A percentile compares a stretch with the other conserved stretches of the same genome.
Evolutionary conservation across 2,113 vertebrate species (phyloP).

Genomic region (Myotis yumanensis): DNA sequence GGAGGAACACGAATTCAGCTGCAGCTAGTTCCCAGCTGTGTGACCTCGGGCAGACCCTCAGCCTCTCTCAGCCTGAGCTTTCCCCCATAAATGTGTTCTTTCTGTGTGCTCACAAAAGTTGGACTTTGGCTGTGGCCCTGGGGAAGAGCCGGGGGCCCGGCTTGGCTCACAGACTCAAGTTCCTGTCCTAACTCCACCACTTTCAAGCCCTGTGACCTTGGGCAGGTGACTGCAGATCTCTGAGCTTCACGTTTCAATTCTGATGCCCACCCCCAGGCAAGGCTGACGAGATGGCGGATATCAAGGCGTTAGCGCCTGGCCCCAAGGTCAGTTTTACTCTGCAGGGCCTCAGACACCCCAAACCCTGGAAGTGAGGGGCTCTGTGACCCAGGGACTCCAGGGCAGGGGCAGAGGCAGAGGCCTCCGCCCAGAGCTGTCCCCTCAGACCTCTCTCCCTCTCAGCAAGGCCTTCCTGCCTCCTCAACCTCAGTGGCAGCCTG

Average conservation of each 20-base stretch:
- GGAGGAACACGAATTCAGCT: not conserved
- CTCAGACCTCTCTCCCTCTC: not conserved
- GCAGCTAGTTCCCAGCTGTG: not conserved
- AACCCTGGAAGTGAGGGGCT: not conserved
- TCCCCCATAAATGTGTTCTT: not conserved
- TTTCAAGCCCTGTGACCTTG: not conserved
- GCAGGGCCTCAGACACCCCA: not conserved
- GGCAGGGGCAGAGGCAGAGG: not conserved
- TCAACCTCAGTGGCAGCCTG: not conserved
- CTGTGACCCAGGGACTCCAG: not conserved
- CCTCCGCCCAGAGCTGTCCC: not conserved
- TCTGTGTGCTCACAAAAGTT: not conserved
- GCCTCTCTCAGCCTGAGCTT: not conserved
- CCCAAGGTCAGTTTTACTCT: not conserved
- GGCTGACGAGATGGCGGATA: not conserved
- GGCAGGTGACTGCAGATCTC: not conserved
- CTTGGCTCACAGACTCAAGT: not conserved
- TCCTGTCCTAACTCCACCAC: not conserved
- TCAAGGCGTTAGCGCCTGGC: not conserved
- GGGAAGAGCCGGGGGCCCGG: not conserved
- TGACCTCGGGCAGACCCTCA: not conserved
- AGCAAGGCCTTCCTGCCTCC: not conserved
- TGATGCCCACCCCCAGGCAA: accelerated
- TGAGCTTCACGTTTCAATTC: not conserved
- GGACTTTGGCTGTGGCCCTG: not conserved